Evolutionary conservation across 1,140 invertebrate genomes (phyloP).

Genomic region (Onthophagus taurus): DNA sequence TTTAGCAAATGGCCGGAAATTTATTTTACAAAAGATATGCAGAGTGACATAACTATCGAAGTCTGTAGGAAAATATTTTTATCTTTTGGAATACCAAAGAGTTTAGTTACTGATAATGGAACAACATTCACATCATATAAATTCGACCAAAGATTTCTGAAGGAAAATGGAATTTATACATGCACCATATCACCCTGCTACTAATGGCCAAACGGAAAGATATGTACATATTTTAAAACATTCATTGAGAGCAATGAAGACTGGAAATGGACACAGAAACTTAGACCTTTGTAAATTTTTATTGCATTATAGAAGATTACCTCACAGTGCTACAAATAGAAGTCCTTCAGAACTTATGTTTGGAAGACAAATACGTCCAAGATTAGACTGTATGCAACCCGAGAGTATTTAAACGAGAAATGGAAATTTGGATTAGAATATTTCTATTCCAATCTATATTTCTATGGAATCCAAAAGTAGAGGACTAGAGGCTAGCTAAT

Average conservation of each 20-base stretch:
- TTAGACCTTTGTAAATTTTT: too few species aligned
- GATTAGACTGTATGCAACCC: slow-evolving; percentile 13
- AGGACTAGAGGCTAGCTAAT: too few species aligned
- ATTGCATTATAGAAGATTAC: slow-evolving; percentile 13
- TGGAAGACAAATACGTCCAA: slow-evolving; percentile 12
- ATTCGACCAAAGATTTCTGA: slow-evolving; percentile 16
- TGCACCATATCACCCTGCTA: neutral
- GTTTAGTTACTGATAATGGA: slow-evolving; percentile 16
- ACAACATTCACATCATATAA: slow-evolving; percentile 14
- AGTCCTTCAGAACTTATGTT: slow-evolving; percentile 17
- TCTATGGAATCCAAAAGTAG: too few species aligned
- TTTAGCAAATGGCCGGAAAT: slow-evolving; percentile 39
- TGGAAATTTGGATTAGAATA: too few species aligned
- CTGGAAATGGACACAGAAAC: too few species aligned
- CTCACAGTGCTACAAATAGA: slow-evolving; percentile 14
- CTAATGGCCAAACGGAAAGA: neutral
- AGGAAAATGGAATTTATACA: neutral
- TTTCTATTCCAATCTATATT: too few species aligned
- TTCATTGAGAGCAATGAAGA: too few species aligned
- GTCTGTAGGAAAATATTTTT: slow-evolving; percentile 15
- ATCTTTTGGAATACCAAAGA: slow-evolving; percentile 14
- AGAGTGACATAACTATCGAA: slow-evolving; percentile 16
- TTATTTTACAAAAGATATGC: slow-evolving; percentile 15
- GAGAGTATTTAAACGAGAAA: too few species aligned
- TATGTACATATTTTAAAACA: too few species aligned